A percentile compares a stretch with the other conserved stretches of the same genome.
phyloP scores from a whole-genome alignment of 2,113 vertebrate genomes.

The Coregonus clupeaformis region DNA sequence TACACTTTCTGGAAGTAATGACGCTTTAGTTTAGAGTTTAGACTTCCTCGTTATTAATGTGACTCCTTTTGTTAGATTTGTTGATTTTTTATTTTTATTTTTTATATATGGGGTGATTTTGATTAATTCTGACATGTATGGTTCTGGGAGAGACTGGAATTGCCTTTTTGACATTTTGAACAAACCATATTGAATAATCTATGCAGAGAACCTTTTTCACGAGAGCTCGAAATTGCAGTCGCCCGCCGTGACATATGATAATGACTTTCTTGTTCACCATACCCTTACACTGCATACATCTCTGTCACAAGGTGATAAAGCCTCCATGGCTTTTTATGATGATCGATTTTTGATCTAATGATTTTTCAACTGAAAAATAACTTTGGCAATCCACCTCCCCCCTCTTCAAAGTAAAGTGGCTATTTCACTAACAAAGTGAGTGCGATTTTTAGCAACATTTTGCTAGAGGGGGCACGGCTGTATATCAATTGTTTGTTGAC shows the following conservation, averaged over 20 bases:
- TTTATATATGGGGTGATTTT: neutral
- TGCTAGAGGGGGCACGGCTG: no score
- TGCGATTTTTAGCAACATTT: no score
- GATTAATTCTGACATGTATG: neutral
- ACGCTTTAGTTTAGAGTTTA: neutral
- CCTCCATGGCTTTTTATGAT: slow-evolving; percentile 13
- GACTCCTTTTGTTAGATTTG: neutral
- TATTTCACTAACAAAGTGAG: no score
- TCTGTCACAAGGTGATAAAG: slow-evolving; percentile 61
- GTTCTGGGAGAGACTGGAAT: neutral
- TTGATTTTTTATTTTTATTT: neutral
- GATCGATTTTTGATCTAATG: slow-evolving; percentile 46
- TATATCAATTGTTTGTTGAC: no score
- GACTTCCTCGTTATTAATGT: neutral
- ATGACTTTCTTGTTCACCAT: slow-evolving; percentile 56
- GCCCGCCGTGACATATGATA: slow-evolving; percentile 58
- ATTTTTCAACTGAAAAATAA: slow-evolving; percentile 48
- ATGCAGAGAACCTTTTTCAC: slow-evolving; percentile 28
- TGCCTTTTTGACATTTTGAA: slow-evolving; percentile 45
- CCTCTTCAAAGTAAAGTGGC: no score
- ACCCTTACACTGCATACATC: slow-evolving; percentile 53
- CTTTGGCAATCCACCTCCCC: no score
- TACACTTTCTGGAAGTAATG: neutral
- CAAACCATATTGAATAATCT: slow-evolving; percentile 14
- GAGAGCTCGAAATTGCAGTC: slow-evolving; percentile 16